A percentile compares a stretch with the other conserved stretches of the same genome.
Evolutionary conservation across 2,888 invertebrate species (phyloP).

Genomic region (Cyaniris semiargus): DNA sequence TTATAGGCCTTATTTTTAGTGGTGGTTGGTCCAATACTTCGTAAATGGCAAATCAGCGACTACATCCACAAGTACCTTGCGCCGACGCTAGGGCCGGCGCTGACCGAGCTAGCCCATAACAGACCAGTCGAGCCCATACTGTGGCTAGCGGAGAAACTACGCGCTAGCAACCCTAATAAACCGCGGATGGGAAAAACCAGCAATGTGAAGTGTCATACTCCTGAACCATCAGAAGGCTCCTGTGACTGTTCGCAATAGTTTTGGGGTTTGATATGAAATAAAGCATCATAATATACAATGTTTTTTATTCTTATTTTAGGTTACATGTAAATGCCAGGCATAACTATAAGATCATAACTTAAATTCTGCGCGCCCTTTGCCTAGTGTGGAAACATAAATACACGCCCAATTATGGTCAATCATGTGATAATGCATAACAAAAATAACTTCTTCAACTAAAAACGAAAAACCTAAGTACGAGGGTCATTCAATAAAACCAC

Average conservation of each 20-base stretch:
- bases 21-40: constrained; percentile 86
- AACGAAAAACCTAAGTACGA: too few species aligned
- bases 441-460: too few species aligned
- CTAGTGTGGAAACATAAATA: too few species aligned
- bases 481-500: constrained; percentile 43
- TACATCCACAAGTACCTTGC: constrained; percentile 86
- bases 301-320: background rate
- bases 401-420: too few species aligned
- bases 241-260: constrained; percentile 1
- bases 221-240: constrained; percentile 57
- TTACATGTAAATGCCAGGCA: too few species aligned
- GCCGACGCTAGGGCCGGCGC: constrained; percentile 81
- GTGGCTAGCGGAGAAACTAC: constrained; percentile 89
- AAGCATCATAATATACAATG: background rate
- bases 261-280: background rate
- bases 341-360: too few species aligned
- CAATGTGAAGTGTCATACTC: constrained; percentile 61
- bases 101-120: constrained; percentile 84
- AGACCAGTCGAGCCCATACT: constrained; percentile 88
- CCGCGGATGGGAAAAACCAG: constrained; percentile 68
- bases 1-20: constrained; percentile 69
- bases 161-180: constrained; percentile 87
- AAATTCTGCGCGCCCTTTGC: too few species aligned
- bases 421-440: too few species aligned
- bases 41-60: constrained; percentile 82